Percentiles rank a stretch among this genome's conserved stretches.
phyloP scores from a whole-genome alignment of 2,113 vertebrate species.

The Cyphomyrus discorhynchus region DNA sequence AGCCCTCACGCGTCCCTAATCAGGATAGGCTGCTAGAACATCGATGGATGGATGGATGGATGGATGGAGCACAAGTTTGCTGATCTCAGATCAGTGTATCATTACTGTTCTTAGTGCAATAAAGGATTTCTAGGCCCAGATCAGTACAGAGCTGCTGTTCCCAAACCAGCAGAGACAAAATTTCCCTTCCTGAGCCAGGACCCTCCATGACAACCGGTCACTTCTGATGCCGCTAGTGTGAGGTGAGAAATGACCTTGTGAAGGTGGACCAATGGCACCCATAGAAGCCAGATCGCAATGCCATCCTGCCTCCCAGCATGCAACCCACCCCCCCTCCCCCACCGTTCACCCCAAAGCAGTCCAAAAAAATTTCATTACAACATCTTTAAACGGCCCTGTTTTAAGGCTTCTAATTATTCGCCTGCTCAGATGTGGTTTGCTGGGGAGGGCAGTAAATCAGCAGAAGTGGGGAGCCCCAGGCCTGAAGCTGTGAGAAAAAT shows the following conservation, averaged over 20 bases:
- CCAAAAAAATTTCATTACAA: constrained; percentile 67
- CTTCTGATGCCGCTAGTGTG: constrained; percentile 56
- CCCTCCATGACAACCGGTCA: constrained; percentile 39
- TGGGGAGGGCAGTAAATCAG: constrained; percentile 69
- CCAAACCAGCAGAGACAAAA: constrained; percentile 7
- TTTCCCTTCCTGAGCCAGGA: constrained; percentile 46
- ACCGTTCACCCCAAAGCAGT: constrained; percentile 44
- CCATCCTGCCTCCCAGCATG: constrained; percentile 9
- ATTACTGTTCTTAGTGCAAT: background rate
- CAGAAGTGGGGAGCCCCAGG: constrained; percentile 66
- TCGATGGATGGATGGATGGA: background rate
- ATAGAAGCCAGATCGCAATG: constrained; percentile 32
- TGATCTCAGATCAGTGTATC: constrained; percentile 5
- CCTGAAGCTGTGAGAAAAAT: constrained; percentile 81
- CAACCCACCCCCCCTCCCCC: constrained; percentile 23
- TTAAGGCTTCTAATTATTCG: constrained; percentile 81
- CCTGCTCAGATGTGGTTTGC: constrained; percentile 79
- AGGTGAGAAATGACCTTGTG: constrained; percentile 65
- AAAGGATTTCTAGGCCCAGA: background rate
- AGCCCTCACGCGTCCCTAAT: background rate
- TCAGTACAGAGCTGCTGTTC: constrained; percentile 26
- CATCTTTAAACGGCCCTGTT: constrained; percentile 69
- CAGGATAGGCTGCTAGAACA: background rate
- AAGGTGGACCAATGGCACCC: constrained; percentile 48
- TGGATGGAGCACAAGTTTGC: background rate